Evolutionary conservation across 2,113 vertebrate genomes (phyloP).

Genomic region (Heptranchias perlo): DNA sequence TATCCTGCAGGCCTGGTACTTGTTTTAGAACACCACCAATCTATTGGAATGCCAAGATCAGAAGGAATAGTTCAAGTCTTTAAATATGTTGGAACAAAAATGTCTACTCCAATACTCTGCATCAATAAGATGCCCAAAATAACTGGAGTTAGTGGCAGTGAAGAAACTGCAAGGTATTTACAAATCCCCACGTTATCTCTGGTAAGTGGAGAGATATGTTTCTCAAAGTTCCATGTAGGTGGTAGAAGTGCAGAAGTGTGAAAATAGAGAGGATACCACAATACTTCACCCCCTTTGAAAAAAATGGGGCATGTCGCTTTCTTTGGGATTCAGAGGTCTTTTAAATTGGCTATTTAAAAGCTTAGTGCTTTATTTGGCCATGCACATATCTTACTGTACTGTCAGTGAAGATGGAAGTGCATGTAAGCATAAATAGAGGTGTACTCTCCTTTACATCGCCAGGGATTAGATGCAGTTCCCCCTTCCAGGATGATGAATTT

Average conservation of each 20-base stretch:
- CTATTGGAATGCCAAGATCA: not conserved
- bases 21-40: not conserved
- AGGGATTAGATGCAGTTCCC: not conserved
- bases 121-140: not conserved
- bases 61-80: not conserved
- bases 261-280: not conserved
- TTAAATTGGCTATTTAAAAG: not conserved
- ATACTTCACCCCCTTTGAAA: not conserved
- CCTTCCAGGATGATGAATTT: not conserved
- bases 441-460: not conserved
- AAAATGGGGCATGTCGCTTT: not conserved
- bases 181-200: not conserved
- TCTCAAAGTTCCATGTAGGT: not conserved
- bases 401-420: not conserved
- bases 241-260: not conserved
- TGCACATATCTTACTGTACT: not conserved
- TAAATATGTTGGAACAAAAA: constrained; percentile 20
- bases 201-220: not conserved
- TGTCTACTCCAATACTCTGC: not conserved
- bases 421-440: not conserved
- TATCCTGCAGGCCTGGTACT: not conserved
- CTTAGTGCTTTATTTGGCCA: not conserved
- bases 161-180: not conserved
- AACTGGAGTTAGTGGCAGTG: not conserved
- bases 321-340: not conserved